These are phyloP conservation scores for Amphiura filiformis DNA, from an alignment of 35 echinoderm and acorn worm genomes.

Conservation along the genomic window DNA sequence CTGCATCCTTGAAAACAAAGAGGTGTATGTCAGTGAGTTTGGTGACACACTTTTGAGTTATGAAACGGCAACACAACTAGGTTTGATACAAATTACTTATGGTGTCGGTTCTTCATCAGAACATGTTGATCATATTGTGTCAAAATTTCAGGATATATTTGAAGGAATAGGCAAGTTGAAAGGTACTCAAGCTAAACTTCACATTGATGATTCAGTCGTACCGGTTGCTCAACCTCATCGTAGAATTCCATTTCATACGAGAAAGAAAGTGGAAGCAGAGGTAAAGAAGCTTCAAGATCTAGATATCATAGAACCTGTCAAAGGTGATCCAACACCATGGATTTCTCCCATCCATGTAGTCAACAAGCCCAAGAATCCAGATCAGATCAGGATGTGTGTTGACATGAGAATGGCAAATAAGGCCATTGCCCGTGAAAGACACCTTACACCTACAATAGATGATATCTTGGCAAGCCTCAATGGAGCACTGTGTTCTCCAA, in stretches of 20 bases:
- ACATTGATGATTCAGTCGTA: conserved; percentile 23
- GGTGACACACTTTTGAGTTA: conserved; percentile 22
- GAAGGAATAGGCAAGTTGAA: conserved; percentile 57
- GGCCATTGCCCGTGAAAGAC: conserved; percentile 41
- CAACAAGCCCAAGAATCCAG: conserved; percentile 18
- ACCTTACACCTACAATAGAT: conserved; percentile 70
- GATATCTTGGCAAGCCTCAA: conserved; percentile 46
- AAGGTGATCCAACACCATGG: conserved; percentile 40
- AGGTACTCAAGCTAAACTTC: conserved; percentile 27
- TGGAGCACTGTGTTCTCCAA: conserved; percentile 48
- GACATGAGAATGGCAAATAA: conserved; percentile 55
- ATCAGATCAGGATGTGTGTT: conserved; percentile 38
- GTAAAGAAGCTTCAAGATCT: conserved; percentile 12
- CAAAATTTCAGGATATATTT: conserved; percentile 27
- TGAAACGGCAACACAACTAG: background rate
- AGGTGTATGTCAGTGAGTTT: background rate
- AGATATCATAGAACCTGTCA: conserved; percentile 48
- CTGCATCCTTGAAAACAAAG: background rate
- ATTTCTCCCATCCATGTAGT: conserved; percentile 26
- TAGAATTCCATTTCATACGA: conserved; percentile 56
- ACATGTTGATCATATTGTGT: background rate
- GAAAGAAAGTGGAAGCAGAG: conserved; percentile 51
- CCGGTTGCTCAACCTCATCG: conserved; percentile 56
- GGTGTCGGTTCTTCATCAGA: background rate
- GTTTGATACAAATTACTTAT: background rate